Percentiles rank a stretch among this genome's conserved stretches.
These are phyloP conservation scores for Cygnus olor DNA, from an alignment of 2,797 vertebrate genomes.

Conservation along the genomic window DNA sequence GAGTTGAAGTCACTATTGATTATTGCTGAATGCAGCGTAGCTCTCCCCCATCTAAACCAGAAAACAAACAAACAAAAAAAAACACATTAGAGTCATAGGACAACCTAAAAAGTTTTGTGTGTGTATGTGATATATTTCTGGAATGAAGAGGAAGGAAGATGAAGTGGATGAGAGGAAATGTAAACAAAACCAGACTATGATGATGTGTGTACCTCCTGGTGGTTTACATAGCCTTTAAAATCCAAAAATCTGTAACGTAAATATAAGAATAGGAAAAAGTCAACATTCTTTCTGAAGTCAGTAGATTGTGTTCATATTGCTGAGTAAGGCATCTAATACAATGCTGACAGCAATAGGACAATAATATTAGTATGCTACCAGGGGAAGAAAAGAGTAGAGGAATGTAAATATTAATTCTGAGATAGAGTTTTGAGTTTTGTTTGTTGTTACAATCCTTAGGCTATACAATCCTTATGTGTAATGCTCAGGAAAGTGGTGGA, in stretches of 20 bases:
- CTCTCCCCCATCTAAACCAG: neutral
- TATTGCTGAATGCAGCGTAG: neutral
- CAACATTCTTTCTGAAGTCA: slow-evolving; percentile 5
- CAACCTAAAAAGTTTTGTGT: neutral
- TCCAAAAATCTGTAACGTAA: neutral
- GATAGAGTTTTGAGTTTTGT: neutral
- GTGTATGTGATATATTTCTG: neutral
- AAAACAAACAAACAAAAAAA: neutral
- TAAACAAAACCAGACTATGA: neutral
- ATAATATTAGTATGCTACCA: neutral
- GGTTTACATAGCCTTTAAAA: neutral
- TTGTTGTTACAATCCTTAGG: neutral
- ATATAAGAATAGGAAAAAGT: neutral
- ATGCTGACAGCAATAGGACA: neutral
- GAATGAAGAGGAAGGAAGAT: neutral
- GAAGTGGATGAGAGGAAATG: neutral
- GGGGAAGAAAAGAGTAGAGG: neutral
- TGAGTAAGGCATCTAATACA: neutral
- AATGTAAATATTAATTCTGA: neutral
- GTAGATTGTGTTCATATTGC: neutral
- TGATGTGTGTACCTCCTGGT: neutral
- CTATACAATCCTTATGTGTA: no score
- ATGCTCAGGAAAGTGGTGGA: no score
- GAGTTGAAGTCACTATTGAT: neutral
- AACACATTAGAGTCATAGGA: neutral